Conservation (phyloP, 2,113 vertebrate genomes). For the Pomatostomus ruficeps region DNA sequence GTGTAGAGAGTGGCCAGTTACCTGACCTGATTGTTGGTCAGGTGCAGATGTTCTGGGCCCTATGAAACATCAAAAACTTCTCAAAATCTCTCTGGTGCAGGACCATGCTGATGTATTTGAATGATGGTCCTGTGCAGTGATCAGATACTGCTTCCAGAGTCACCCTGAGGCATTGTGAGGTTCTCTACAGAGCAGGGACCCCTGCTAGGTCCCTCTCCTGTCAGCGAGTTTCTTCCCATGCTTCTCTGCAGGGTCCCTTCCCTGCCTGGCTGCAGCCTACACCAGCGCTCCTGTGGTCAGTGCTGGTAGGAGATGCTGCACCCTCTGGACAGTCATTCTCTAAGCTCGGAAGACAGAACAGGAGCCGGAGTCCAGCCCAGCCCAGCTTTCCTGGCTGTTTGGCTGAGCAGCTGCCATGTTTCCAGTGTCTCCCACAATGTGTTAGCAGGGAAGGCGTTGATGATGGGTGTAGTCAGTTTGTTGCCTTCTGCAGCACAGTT, state of each 20-base stretch:
- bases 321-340: background rate
- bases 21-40: background rate
- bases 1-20: background rate
- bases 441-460: background rate
- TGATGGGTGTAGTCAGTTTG: background rate
- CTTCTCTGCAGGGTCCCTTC: background rate
- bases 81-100: background rate
- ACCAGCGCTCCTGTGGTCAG: background rate
- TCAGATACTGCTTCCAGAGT: background rate
- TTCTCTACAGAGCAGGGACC: background rate
- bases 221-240: background rate
- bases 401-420: background rate
- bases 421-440: background rate
- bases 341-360: fast-evolving
- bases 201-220: background rate
- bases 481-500: background rate
- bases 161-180: background rate
- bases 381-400: background rate
- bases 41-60: background rate
- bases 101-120: background rate
- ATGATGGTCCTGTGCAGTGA: background rate
- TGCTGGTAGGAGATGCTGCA: background rate
- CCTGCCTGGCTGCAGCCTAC: background rate
- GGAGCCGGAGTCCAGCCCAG: background rate
- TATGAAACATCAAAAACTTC: background rate